Evolutionary conservation across 2,113 vertebrate species (phyloP), one percentile per base, ranked within the genome.

Genomic region (Probosciger aterrimus): DNA sequence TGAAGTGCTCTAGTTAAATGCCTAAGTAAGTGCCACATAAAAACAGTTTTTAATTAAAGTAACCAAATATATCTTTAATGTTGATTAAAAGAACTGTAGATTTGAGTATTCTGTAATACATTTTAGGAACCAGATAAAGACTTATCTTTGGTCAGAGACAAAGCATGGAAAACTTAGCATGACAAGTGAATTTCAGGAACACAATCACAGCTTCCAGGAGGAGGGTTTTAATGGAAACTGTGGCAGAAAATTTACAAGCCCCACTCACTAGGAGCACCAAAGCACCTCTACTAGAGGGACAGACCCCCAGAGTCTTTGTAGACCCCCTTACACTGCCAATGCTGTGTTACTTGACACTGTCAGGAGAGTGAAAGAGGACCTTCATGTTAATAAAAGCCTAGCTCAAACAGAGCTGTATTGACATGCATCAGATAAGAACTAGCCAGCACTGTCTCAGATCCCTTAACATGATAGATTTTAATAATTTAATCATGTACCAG

Each of bases 41-140:
- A 39, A 70, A 69, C 39, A 76, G 14, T n/a, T 95, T 92, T 95
- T 78, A 92, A 97, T 97, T 96, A 96, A 96, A 80, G 52, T 44
- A 93, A 39, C 67, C 37, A 86, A 94, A 84, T 73, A 43, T 93
- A 86, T 63, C 82, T 96, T 92, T 95, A 97, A 96, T 96, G 91
- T 90, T 96, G 63, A 91, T 89, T 80, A 90, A 90, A 89, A 78
- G 18, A 95, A 78, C 50, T 84, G 25, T 71, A 90, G 75, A 95
- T 80, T 39, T 91, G 68, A 95, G 67, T 57, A 35, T 55, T 71
- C 59, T 75, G 63, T 89, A 89, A 59, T 69, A 65, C 47, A 62
- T 46, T 93, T 86, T 71, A 68, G 43, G 37, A 18, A 63, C 53
- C 57, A 86, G 79, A 91, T 74, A 74, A 76, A 59, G 52, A 63